A percentile compares a stretch with the other conserved stretches of the same genome.
phyloP scores from a whole-genome alignment of 2,797 vertebrate genomes.

The Liparis tanakae region DNA sequence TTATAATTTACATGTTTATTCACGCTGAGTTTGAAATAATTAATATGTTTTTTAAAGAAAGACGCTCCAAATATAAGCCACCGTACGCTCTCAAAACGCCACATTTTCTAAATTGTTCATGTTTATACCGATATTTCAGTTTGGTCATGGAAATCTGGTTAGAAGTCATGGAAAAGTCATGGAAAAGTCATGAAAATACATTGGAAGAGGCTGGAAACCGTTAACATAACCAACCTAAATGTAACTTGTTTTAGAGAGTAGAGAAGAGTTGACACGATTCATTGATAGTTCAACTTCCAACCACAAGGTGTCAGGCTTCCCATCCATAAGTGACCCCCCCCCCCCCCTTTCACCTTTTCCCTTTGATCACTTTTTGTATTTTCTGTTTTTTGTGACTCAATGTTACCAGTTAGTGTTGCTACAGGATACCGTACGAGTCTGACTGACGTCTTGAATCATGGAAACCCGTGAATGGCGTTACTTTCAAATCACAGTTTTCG shows the following conservation, averaged over 20 bases:
- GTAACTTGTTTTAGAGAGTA: not conserved
- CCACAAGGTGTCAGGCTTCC: conserved; percentile 70
- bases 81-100: too few species aligned
- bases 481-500: not conserved
- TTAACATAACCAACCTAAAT: not conserved
- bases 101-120: too few species aligned
- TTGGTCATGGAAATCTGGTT: too few species aligned
- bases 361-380: conserved; percentile 65
- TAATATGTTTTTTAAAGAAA: too few species aligned
- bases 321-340: conserved; percentile 23
- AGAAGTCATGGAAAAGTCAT: too few species aligned
- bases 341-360: conserved; percentile 42
- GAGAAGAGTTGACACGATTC: not conserved
- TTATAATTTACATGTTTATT: too few species aligned
- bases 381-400: conserved; percentile 37
- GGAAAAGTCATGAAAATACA: too few species aligned
- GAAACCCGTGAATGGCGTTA: conserved; percentile 31
- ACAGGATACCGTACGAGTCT: not conserved
- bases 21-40: too few species aligned
- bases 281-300: conserved; percentile 9
- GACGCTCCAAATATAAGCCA: too few species aligned
- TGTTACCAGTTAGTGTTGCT: conserved; percentile 12
- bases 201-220: too few species aligned
- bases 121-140: too few species aligned
- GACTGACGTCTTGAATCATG: conserved; percentile 17